Percentiles rank a stretch among this genome's conserved stretches.
Evolutionary conservation across 2,113 vertebrate species (phyloP).

Genomic region (Microtus pennsylvanicus): DNA sequence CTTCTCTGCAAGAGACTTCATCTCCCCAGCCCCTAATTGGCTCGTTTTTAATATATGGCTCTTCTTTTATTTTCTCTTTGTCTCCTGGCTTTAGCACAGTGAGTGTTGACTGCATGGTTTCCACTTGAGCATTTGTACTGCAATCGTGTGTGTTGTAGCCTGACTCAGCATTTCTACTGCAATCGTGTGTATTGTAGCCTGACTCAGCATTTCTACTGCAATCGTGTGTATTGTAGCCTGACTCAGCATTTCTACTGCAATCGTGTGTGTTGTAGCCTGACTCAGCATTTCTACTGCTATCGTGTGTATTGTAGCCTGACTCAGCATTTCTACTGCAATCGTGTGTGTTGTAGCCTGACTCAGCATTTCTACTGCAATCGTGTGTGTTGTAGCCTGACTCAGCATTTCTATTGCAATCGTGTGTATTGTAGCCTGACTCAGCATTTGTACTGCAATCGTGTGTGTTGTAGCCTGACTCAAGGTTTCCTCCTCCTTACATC

Average conservation of each 20-base stretch:
- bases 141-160: background rate
- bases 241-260: too few species aligned
- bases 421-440: too few species aligned
- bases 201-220: background rate
- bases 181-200: background rate
- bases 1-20: background rate
- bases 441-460: background rate
- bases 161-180: background rate
- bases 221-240: too few species aligned
- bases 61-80: constrained; percentile 43
- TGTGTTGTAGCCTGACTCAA: background rate
- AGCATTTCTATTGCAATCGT: too few species aligned
- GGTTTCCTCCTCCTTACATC: background rate
- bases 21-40: background rate
- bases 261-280: too few species aligned
- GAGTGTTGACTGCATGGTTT: background rate
- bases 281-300: too few species aligned
- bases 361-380: too few species aligned
- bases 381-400: too few species aligned
- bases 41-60: constrained; percentile 35
- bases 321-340: too few species aligned
- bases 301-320: too few species aligned
- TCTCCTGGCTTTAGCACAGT: constrained; percentile 36
- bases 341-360: too few species aligned
- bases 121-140: background rate